Percentiles rank a stretch among this genome's conserved stretches.
These are phyloP conservation scores for Podarcis lilfordi DNA, from an alignment of 2,797 vertebrate genomes.

Conservation along the genomic window DNA sequence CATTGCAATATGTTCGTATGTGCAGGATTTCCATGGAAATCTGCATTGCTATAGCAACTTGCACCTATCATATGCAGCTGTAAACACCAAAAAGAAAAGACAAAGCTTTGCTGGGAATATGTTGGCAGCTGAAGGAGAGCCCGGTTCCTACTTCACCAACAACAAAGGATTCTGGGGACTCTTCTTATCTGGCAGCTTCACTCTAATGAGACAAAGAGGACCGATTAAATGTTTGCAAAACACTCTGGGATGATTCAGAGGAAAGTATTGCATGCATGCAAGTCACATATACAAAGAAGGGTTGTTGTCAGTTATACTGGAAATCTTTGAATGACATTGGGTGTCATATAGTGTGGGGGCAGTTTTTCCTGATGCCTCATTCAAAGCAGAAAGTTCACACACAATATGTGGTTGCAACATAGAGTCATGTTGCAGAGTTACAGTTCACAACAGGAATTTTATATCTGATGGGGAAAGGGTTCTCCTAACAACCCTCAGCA, in stretches of 20 bases:
- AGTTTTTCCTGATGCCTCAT: too few species aligned
- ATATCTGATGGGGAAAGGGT: too few species aligned
- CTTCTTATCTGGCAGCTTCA: neutral
- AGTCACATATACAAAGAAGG: neutral
- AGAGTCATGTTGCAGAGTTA: too few species aligned
- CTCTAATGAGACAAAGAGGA: neutral
- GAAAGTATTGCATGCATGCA: neutral
- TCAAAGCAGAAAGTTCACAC: too few species aligned
- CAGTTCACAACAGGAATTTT: too few species aligned
- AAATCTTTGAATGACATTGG: neutral
- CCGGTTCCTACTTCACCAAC: neutral
- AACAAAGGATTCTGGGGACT: neutral
- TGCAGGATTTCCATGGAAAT: constrained; percentile 63
- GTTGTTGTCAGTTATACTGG: neutral
- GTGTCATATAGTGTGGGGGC: too few species aligned
- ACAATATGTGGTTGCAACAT: too few species aligned
- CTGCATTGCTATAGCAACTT: constrained; percentile 63
- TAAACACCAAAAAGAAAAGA: neutral
- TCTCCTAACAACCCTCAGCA: too few species aligned
- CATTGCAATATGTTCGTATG: constrained; percentile 9
- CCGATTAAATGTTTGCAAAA: neutral
- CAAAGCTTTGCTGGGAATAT: constrained; percentile 9
- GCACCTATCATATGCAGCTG: constrained; percentile 4
- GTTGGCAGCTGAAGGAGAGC: neutral
- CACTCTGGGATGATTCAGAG: neutral